phyloP scores from a whole-genome alignment of 2,113 vertebrate genomes.

The Empidonax traillii region DNA sequence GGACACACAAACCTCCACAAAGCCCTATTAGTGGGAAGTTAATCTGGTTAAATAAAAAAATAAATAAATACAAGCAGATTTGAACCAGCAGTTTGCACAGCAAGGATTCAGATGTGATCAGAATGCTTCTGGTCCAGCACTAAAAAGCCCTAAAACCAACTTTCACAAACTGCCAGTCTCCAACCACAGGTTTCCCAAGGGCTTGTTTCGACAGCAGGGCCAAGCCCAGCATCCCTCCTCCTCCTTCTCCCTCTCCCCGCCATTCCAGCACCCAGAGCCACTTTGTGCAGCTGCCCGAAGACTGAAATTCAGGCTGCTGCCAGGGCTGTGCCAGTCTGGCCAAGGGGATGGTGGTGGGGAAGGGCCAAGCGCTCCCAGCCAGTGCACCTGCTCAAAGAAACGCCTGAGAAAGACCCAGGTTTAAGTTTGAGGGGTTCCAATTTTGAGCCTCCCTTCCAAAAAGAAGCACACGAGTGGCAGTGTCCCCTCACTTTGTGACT shows the following conservation, averaged over 20 bases:
- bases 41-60: background rate
- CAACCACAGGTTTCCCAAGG: background rate
- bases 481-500: background rate
- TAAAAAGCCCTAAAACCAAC: background rate
- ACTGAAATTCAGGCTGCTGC: background rate
- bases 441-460: background rate
- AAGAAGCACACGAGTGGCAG: background rate
- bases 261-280: background rate
- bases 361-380: background rate
- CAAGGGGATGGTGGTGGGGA: background rate
- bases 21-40: background rate
- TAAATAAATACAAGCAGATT: background rate
- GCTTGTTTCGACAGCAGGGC: background rate
- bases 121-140: background rate
- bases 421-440: background rate
- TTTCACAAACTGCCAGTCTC: background rate
- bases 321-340: background rate
- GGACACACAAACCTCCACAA: background rate
- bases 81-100: background rate
- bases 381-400: background rate
- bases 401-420: accelerated
- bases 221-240: background rate
- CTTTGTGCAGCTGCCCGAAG: background rate
- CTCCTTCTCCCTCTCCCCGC: background rate
- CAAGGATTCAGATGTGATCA: background rate